Evolutionary conservation across 2,113 vertebrate species (phyloP).

Genomic region (Scopus umbretta): DNA sequence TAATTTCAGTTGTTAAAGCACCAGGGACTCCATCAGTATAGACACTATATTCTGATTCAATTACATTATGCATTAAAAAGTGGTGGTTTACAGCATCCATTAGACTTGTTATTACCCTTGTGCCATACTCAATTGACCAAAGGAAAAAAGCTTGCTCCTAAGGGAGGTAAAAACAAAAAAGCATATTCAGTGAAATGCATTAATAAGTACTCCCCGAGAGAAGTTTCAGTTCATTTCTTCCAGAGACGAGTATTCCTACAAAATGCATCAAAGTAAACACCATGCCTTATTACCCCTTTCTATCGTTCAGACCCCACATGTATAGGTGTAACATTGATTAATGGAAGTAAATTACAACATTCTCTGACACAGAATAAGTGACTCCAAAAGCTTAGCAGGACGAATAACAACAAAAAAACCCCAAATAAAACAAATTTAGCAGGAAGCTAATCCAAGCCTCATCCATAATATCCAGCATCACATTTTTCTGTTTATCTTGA

Average conservation of each 20-base stretch:
- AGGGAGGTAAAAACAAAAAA: background rate
- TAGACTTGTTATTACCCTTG: conserved; percentile 62
- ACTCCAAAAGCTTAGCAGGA: background rate
- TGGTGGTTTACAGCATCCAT: conserved; percentile 58
- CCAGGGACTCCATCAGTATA: conserved; percentile 57
- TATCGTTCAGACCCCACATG: background rate
- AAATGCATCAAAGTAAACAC: conserved; percentile 55
- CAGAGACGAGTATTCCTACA: conserved; percentile 33
- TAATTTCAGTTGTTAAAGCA: conserved; percentile 64
- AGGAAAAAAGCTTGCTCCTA: conserved; percentile 9
- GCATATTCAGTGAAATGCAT: conserved; percentile 27
- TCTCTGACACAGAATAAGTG: conserved; percentile 2
- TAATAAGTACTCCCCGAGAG: conserved; percentile 16
- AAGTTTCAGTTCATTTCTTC: conserved; percentile 63
- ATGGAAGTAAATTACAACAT: conserved; percentile 44
- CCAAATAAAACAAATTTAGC: background rate
- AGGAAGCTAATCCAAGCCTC: background rate
- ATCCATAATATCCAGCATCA: background rate
- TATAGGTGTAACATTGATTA: conserved; percentile 45
- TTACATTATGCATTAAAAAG: conserved; percentile 64
- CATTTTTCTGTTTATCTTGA: background rate
- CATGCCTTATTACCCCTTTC: conserved; percentile 46
- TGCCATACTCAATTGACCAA: conserved; percentile 59
- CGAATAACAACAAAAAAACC: background rate
- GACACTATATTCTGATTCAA: conserved; percentile 62